Conservation (phyloP, 2,797 vertebrate species). For the Lagorchestes hirsutus region DNA sequence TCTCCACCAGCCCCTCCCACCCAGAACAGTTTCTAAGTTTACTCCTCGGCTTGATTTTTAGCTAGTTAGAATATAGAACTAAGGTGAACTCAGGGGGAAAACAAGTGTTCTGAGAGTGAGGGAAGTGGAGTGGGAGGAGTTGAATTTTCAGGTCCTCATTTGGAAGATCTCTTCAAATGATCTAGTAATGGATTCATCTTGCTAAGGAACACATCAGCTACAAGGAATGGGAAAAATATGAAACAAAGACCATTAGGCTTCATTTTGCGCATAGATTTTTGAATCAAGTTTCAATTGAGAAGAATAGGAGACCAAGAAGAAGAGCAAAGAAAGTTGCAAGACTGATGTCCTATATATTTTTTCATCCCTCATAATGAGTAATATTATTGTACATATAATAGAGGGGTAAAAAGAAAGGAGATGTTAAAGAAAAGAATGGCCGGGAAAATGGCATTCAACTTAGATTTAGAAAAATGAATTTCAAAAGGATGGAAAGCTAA, state of each 20-base stretch:
- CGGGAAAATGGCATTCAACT: background rate
- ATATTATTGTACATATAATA: background rate
- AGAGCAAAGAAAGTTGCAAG: background rate
- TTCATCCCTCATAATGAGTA: background rate
- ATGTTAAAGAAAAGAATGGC: background rate
- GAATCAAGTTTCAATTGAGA: background rate
- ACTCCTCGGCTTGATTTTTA: background rate
- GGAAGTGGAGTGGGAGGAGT: background rate
- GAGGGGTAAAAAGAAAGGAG: background rate
- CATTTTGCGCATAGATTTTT: background rate
- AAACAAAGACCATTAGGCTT: background rate
- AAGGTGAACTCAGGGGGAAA: background rate
- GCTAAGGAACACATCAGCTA: background rate
- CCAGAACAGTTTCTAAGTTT: background rate
- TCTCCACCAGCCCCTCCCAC: background rate
- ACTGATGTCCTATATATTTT: background rate
- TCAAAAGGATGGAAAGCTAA: background rate
- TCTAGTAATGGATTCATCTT: background rate
- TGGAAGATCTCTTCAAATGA: background rate
- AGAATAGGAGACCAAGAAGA: background rate
- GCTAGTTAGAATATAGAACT: background rate
- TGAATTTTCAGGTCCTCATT: background rate
- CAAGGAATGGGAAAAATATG: background rate
- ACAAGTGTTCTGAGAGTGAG: background rate
- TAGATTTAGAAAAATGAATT: background rate